These are phyloP conservation scores for Pyralis farinalis DNA, from an alignment of 2,888 invertebrate species.

Conservation along the genomic window DNA sequence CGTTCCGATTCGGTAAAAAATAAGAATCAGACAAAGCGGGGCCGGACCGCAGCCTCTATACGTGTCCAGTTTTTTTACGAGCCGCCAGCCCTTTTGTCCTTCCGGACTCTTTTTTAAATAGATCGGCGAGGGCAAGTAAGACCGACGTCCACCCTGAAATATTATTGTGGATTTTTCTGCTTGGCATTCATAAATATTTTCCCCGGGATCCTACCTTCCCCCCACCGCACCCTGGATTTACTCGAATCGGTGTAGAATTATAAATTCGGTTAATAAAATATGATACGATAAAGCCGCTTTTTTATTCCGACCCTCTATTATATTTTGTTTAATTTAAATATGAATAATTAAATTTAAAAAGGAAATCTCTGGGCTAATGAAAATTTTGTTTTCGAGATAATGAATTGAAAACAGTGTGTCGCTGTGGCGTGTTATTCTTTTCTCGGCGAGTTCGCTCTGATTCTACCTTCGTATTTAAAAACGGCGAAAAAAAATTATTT, in stretches of 20 bases:
- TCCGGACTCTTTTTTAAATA: conserved; percentile 80
- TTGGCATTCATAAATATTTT: conserved; percentile 79
- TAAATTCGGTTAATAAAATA: conserved; percentile 81
- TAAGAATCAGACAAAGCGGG: conserved; percentile 78
- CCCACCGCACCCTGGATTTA: conserved; percentile 46
- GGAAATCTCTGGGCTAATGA: conserved; percentile 78
- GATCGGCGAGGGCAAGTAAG: conserved; percentile 76
- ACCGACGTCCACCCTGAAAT: conserved; percentile 76
- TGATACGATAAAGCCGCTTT: conserved; percentile 77
- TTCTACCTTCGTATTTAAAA: conserved; percentile 64
- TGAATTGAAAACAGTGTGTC: conserved; percentile 77
- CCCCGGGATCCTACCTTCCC: conserved; percentile 40
- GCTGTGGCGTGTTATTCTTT: conserved; percentile 71
- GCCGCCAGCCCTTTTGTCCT: conserved; percentile 74
- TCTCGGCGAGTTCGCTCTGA: conserved; percentile 64
- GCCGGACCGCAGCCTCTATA: conserved; percentile 68
- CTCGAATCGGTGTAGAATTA: conserved; percentile 77
- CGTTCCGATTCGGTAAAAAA: conserved; percentile 79
- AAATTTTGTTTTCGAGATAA: conserved; percentile 81
- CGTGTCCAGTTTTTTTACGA: conserved; percentile 78
- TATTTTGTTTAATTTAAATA: conserved; percentile 81
- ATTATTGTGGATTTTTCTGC: conserved; percentile 81
- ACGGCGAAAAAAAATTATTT: conserved; percentile 36
- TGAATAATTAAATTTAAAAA: conserved; percentile 80
- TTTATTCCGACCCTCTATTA: conserved; percentile 75